Base-by-base conservation (phyloP, 1,140 invertebrate species). In the Cydia amplana region DNA sequence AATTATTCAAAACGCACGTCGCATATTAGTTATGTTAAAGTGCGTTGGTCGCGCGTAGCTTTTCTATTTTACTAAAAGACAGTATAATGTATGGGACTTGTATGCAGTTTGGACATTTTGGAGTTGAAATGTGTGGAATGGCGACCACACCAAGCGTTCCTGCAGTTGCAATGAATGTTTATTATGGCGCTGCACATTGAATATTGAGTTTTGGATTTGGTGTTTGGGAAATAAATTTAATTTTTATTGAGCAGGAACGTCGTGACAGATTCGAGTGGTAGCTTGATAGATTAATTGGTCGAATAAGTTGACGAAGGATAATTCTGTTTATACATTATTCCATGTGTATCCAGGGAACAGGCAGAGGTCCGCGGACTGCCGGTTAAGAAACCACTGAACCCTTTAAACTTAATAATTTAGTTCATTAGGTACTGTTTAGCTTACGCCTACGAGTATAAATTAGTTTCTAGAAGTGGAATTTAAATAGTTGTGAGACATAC, bases 161-260 rank as follows among this genome's bases (percentile, higher is more conserved):
- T 65, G 64, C 64, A 65, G 64, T 65, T 65, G 28, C 25, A 65
- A 65, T 65, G 25, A 65, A 65, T 65, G 64, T 65, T 65, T 65
- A 65, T 65, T 65, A 65, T 32, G 14, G 28, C 25, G 23, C 28
- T 36, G 64, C 28, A n/a, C 4, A 32, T 65, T 65, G 64, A 32
- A 65, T 65, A 36, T 65, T 65, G 23, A 65, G 55, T 60, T 20
- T 64, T 18, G 20, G 63, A 14, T 16, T 65, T 65, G 16, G 64
- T 16, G 25, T 65, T 65, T 65, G 25, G 64, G 23, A 36, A 51
- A 51, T 51, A 51, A 51, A 18, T 60, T 9, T 60, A 5, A 51
- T n/a, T 51, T 51, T 51, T 51, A 51, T 51, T 51, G 49, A 7
- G 43, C 12, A 46, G 2, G 14, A 46, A 46, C 43, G 4, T n/a